Evolutionary conservation across 2,888 invertebrate species (phyloP).

Genomic region (Crossocerus cetratus): DNA sequence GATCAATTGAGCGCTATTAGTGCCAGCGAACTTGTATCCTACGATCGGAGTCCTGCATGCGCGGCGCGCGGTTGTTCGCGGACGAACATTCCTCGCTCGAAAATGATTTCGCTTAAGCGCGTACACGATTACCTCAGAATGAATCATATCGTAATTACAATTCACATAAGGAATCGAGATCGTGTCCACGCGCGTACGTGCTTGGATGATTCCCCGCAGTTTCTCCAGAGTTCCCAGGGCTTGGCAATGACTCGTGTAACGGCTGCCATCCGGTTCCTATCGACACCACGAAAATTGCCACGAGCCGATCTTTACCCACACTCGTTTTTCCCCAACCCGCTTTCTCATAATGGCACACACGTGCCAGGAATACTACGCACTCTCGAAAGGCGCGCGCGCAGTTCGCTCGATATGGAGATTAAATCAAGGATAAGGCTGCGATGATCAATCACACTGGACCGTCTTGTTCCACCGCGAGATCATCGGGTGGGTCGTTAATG

Average conservation of each 20-base stretch:
- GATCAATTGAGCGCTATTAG: constrained; percentile 22
- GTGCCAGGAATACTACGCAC: constrained; percentile 22
- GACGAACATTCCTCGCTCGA: neutral
- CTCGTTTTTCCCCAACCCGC: neutral
- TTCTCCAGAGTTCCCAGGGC: neutral
- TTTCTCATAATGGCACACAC: constrained; percentile 4
- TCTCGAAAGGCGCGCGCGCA: constrained; percentile 14
- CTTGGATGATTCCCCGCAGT: neutral
- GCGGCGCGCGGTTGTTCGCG: constrained; percentile 14
- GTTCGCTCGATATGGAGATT: constrained; percentile 44
- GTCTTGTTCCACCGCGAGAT: constrained; percentile 35
- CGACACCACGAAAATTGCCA: no score
- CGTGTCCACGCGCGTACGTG: constrained; percentile 23
- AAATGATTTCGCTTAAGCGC: constrained; percentile 1
- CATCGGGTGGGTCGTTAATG: constrained; percentile 47
- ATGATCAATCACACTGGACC: constrained; percentile 39
- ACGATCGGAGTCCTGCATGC: constrained; percentile 31
- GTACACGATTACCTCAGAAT: constrained; percentile 38
- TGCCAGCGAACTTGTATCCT: constrained; percentile 22
- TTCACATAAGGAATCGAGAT: constrained; percentile 36
- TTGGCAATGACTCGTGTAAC: no score
- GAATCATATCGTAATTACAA: constrained; percentile 50
- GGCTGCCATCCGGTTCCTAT: no score
- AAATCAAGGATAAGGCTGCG: constrained; percentile 44
- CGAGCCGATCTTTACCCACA: neutral